Base-by-base conservation (phyloP, 2,888 invertebrate genomes). In the Linhomoeus sp. region DNA sequence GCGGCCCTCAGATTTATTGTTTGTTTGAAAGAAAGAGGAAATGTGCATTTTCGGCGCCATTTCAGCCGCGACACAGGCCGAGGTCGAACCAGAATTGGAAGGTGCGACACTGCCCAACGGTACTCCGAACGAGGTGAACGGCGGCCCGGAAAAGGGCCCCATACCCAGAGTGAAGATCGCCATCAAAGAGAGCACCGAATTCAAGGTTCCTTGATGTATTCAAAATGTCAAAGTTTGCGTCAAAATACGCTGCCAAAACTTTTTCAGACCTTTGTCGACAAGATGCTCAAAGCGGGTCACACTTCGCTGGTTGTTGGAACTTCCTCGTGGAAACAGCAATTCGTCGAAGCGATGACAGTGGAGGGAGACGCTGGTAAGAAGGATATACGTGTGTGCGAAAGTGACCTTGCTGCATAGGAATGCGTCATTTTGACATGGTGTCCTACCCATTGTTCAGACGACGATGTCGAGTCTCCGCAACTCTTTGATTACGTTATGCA, bases 261-360 rank as follows among this genome's bases (percentile, higher is more conserved):
- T 23, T 15, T 45, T 35, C 46, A 52, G 56, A 54, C 48, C 51
- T 61, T 51, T 50, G 92, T 97, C 50, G 94, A 97, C 72, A 90
- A 90, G 70, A 75, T 94, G 66, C 81, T 97, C 53, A 85, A 90
- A 71, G 78, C 87, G 65, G 87, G 90, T 50, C 90, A 92, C 67
- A 81, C 85, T 38, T 87, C 92, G 15, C 75, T 92, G 51, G 76
- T 92, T 45, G 72, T 76, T 23, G 73, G 94, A 49, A 90, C 94
- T 19, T 87, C 87, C 15, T 87, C 88, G 1, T 97, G 97, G 97
- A 84, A 81, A 66, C 94, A 97, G 64, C 97, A 97, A 70, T 97
- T 97, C 66, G 73, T 81, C 59, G 94, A 94, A 68, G 97, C 94
- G 35, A 71, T 94, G 53, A 86, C 86, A 37, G 87, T 94, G 29